Base-by-base conservation (phyloP, 2,888 invertebrate species). In the Ormyrus labotus region DNA sequence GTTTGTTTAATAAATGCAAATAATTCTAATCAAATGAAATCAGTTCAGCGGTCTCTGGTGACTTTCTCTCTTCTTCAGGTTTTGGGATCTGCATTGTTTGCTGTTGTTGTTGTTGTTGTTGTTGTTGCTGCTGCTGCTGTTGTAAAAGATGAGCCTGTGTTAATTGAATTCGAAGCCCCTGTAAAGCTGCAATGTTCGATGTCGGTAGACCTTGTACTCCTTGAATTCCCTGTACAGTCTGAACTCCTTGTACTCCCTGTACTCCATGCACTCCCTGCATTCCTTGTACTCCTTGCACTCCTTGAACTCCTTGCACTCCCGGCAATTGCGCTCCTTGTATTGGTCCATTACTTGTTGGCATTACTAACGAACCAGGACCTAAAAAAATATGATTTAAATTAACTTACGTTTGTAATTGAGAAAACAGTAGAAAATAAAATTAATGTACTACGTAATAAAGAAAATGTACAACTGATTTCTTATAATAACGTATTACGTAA, bases 21-120 rank as follows among this genome's bases (percentile, higher is more conserved):
- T 79, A 61, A 61, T 1, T 47, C 87, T 83, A 96, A 92, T 96
- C 96, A 85, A 96, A 96, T 88, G 94, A 95, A 84, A 96, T 96
- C 57, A 96, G 92, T 91, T 96, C 96, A 13, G 95, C 96, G 3
- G 96, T 96, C 86, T 93, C 92, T 0, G 93, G 92, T 83, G 92
- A 92, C 34, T 89, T 84, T 65, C 92, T 91, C 34, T 87, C 88
- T 70, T 86, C 87, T 19, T 85, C 70, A 53, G 80, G 64, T 61
- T 80, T 75, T 6, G 71, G 68, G 34, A 78, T 67, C 13, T 80
- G 47, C 19, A 81, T 81, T 0, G 80, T 67, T 19, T 81, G 77
- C 19, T 79, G 84, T 69, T 76, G 81, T 19, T 69, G 81, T 47
- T 78, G 82, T 65, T 81, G 58, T 5, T 84, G 82, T 13, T 83